These are phyloP conservation scores for Oscarella lobularis DNA, from an alignment of 37 sponge, comb jelly and placozoan genomes.

Conservation along the genomic window DNA sequence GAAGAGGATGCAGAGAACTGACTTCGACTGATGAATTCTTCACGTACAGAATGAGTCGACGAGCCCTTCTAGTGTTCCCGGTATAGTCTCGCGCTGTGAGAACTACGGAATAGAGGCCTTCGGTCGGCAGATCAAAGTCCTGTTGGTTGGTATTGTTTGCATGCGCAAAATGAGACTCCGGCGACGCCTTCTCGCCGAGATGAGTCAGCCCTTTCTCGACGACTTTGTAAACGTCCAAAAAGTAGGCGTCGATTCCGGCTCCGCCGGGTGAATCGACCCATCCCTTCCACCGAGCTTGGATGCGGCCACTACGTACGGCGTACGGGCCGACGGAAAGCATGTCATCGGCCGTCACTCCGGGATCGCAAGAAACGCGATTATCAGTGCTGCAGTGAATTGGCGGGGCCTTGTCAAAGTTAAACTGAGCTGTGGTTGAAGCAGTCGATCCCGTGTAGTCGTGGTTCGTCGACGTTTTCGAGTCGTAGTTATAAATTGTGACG, in stretches of 20 bases:
- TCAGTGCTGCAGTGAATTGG: slow-evolving; percentile 38
- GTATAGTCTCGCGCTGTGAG: slow-evolving; percentile 28
- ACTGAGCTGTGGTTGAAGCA: slow-evolving; percentile 4
- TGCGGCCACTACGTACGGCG: neutral
- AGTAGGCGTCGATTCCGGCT: slow-evolving; percentile 7
- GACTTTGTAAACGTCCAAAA: neutral
- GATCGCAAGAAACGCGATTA: neutral
- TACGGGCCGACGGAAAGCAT: slow-evolving; percentile 7
- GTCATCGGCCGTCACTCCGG: neutral
- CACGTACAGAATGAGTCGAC: slow-evolving; percentile 43
- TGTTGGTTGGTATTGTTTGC: neutral
- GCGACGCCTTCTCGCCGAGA: neutral
- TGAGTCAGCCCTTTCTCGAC: neutral
- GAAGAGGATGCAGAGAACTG: slow-evolving; percentile 21
- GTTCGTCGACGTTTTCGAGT: slow-evolving; percentile 13
- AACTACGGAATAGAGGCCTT: slow-evolving; percentile 45
- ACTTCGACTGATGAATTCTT: slow-evolving; percentile 18
- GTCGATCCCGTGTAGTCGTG: slow-evolving; percentile 41
- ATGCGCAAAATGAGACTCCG: neutral
- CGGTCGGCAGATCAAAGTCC: neutral
- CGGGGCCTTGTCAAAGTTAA: slow-evolving; percentile 31
- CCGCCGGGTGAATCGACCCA: slow-evolving; percentile 38
- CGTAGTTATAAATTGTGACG: slow-evolving; percentile 43
- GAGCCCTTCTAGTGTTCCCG: slow-evolving; percentile 32
- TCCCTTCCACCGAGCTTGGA: slow-evolving; percentile 42